Evolutionary conservation across 2,113 vertebrate species (phyloP).

Genomic region (Mormyrus iriodes): DNA sequence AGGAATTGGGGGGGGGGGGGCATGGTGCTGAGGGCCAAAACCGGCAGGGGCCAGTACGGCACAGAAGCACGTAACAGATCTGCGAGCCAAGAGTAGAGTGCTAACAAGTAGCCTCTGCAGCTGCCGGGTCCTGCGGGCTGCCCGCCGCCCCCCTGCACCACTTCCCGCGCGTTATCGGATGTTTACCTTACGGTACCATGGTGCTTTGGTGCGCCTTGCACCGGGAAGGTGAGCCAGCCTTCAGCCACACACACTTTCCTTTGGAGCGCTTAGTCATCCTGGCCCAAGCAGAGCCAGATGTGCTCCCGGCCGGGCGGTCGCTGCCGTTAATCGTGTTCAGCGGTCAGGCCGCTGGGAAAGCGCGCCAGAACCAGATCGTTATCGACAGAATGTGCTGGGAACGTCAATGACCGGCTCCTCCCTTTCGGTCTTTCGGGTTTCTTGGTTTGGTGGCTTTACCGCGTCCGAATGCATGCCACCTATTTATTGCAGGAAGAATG

Average conservation of each 20-base stretch:
- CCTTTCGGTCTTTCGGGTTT: constrained; percentile 26
- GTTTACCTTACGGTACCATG: constrained; percentile 66
- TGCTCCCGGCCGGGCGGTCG: constrained; percentile 69
- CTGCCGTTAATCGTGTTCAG: constrained; percentile 75
- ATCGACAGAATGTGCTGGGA: constrained; percentile 41
- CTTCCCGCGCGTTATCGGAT: constrained; percentile 48
- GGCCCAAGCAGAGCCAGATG: constrained; percentile 81
- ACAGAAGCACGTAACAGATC: background rate
- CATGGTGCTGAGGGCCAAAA: background rate
- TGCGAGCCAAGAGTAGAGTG: background rate
- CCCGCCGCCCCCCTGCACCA: background rate
- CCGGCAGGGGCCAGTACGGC: background rate
- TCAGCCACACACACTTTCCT: constrained; percentile 71
- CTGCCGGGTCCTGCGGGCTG: background rate
- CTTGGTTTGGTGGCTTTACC: background rate
- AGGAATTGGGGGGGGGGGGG: background rate
- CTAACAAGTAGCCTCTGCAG: background rate
- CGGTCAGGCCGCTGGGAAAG: constrained; percentile 73
- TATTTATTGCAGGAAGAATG: constrained; percentile 39
- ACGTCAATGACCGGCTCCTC: constrained; percentile 45
- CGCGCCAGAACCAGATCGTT: constrained; percentile 67
- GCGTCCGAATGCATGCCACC: background rate
- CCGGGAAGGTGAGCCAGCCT: constrained; percentile 71
- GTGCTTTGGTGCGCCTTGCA: constrained; percentile 70
- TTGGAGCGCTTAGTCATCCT: constrained; percentile 73